Conservation (phyloP, 2,797 vertebrate genomes). For the Hyperoplus lanceolatus region DNA sequence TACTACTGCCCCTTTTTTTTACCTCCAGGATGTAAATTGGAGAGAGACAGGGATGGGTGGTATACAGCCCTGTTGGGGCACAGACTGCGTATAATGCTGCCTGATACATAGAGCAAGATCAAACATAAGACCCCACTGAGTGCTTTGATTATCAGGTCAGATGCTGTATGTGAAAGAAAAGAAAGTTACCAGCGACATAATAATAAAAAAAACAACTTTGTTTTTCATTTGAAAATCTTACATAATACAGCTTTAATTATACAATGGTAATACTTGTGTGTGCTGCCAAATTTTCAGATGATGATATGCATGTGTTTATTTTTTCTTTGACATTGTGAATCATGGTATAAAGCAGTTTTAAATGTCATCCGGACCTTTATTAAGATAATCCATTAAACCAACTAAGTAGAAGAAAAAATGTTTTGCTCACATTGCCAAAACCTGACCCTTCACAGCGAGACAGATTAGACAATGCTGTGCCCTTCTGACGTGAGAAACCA, state of each 20-base stretch:
- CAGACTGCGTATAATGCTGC: neutral
- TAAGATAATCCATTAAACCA: slow-evolving; percentile 30
- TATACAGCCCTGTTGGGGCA: neutral
- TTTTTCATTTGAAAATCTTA: no score
- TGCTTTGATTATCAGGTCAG: no score
- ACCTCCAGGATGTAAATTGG: slow-evolving; percentile 30
- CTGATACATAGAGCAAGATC: neutral
- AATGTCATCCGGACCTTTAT: slow-evolving; percentile 48
- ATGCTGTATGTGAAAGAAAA: no score
- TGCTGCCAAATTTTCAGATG: slow-evolving; percentile 22
- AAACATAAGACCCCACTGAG: neutral
- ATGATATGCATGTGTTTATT: slow-evolving; percentile 16
- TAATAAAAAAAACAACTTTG: no score
- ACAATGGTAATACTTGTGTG: neutral
- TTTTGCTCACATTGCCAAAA: slow-evolving; percentile 36
- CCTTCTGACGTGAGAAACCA: slow-evolving; percentile 73
- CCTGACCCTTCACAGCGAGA: slow-evolving; percentile 25
- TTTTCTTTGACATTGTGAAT: slow-evolving; percentile 33
- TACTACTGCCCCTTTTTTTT: slow-evolving; percentile 34
- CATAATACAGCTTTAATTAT: no score
- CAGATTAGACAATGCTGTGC: slow-evolving; percentile 63
- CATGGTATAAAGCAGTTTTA: slow-evolving; percentile 25
- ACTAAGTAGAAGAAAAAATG: slow-evolving; percentile 13
- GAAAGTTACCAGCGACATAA: no score
- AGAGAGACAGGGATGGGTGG: slow-evolving; percentile 12